Conservation (phyloP, 2,797 vertebrate genomes). For the Emys orbicularis region DNA sequence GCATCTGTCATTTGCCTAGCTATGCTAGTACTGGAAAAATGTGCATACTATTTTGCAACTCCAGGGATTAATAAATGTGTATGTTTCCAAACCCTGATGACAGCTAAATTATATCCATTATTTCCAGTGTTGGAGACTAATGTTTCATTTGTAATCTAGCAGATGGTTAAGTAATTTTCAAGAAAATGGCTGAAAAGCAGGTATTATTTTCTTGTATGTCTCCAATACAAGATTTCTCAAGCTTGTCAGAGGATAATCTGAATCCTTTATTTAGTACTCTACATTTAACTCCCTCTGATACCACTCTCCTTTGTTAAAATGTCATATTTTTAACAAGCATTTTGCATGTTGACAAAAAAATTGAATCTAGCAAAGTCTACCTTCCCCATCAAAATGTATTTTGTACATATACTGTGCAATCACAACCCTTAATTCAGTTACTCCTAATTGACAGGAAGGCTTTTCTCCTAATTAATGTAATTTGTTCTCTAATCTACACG, state of each 20-base stretch:
- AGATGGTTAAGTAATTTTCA: slow-evolving; percentile 30
- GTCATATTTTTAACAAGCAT: slow-evolving; percentile 49
- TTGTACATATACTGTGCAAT: not conserved
- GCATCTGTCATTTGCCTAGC: not conserved
- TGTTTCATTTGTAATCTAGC: slow-evolving; percentile 23
- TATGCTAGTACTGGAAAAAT: not conserved
- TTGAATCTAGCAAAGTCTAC: slow-evolving; percentile 18
- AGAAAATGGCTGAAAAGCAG: slow-evolving; percentile 14
- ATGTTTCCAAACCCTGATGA: slow-evolving; percentile 9
- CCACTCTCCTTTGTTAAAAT: slow-evolving; percentile 45
- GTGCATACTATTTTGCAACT: not conserved
- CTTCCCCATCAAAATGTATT: not conserved
- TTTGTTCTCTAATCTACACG: not conserved
- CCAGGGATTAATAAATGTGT: not conserved
- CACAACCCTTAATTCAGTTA: slow-evolving; percentile 3
- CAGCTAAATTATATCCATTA: slow-evolving; percentile 3
- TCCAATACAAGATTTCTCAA: slow-evolving; percentile 8
- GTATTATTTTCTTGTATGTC: slow-evolving; percentile 32
- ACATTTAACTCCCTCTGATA: not conserved
- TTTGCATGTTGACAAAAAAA: slow-evolving; percentile 18
- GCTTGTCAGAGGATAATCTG: slow-evolving; percentile 40
- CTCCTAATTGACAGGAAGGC: not conserved
- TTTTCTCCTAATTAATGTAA: not conserved
- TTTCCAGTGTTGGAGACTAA: not conserved
- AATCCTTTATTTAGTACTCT: slow-evolving; percentile 29